Percentiles rank a stretch among this genome's conserved stretches.
Conservation (phyloP, 2,113 vertebrate species). For the Notechis scutatus region DNA sequence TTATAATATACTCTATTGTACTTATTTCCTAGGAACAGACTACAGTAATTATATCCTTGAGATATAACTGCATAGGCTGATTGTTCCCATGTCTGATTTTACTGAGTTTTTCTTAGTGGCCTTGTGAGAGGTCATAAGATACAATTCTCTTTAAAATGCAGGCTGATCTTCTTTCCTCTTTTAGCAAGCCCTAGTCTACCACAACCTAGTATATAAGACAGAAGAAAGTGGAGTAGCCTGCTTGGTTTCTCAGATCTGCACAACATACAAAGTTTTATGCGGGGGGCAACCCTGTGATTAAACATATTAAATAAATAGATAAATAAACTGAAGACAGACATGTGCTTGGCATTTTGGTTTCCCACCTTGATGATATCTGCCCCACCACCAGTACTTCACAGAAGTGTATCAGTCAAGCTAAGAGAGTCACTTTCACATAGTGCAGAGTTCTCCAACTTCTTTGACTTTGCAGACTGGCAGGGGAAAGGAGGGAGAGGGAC, state of each 20-base stretch:
- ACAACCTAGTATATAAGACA: background rate
- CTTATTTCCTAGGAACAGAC: background rate
- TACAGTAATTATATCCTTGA: background rate
- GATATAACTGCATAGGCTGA: background rate
- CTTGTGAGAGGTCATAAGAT: background rate
- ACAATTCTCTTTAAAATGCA: background rate
- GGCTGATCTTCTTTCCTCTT: background rate
- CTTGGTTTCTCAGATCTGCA: background rate
- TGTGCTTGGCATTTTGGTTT: background rate
- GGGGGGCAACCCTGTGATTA: background rate
- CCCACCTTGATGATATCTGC: background rate
- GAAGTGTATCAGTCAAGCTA: background rate
- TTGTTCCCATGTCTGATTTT: background rate
- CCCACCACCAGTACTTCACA: background rate
- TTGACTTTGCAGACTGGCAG: background rate
- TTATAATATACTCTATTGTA: background rate
- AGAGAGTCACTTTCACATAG: background rate
- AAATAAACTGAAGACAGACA: background rate
- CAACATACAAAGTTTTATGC: background rate
- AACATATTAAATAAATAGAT: background rate
- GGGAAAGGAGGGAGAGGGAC: background rate
- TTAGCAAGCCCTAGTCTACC: background rate
- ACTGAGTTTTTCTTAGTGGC: background rate
- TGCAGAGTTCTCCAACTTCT: background rate
- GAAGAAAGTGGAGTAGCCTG: background rate